Base-by-base conservation (phyloP, 2,888 invertebrate genomes). In the Malacosoma neustria region DNA sequence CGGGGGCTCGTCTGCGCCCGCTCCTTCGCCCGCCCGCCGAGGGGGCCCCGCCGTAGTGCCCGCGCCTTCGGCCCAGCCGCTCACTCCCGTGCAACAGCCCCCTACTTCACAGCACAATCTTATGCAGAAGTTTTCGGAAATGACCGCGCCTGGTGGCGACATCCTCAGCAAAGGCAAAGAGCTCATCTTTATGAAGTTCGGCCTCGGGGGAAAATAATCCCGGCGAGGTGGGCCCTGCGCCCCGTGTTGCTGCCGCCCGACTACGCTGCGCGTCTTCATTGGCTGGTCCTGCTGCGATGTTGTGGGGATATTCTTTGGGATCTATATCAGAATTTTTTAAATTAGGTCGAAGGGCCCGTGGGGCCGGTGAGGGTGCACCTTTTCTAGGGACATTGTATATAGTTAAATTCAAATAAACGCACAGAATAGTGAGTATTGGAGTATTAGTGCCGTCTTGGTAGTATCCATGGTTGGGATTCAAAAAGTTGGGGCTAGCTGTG, bases 171-270 rank as follows among this genome's bases (percentile, higher is more conserved):
- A 96, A 81, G 96, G 96, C 64, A 96, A 96, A 86, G 96, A 96
- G 87, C 91, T 96, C 53, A 94, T 96, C 74, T 96, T 96, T 82
- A 96, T 96, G 92, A 94, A 94, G 87, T 96, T 96, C 77, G 96
- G 96, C 52, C 89, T 96, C 57, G 93, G 94, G 64, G 92, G 92
- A 66, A 90, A 90, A 89, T 90, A 90, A 89, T 81, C 73, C 51
- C 64, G 72, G 76, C 60, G 61, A 48, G 42, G 50, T 59, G 76
- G 80, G 72, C 67, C 57, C 48, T 54, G 48, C 46, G 51, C 46
- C 46, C 38, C 57, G 39, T 42, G 35, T 37, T 15, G 6, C 22
- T 22, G 35, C 38, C 42, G 32, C 37, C 36, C 33, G 40, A 35
- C 34, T 35, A 41, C 35, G 43, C 43, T 48, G 56, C 51, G 50